phyloP scores from a whole-genome alignment of 2,888 invertebrate genomes.

The Psylliodes chrysocephalus region DNA sequence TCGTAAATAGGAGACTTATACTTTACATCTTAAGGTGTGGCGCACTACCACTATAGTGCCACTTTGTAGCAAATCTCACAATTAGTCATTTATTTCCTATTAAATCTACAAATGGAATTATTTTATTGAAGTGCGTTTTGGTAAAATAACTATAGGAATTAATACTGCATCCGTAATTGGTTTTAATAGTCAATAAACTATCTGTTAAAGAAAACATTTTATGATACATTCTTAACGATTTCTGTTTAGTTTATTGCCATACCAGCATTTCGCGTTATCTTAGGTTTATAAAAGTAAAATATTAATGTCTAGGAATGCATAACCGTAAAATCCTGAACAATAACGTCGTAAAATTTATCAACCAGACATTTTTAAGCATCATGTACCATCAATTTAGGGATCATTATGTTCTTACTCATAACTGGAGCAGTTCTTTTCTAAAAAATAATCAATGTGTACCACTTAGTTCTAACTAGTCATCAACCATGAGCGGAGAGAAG shows the following conservation, averaged over 20 bases:
- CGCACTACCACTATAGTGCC: too few species aligned
- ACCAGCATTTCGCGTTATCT: not conserved
- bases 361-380: constrained; percentile 19
- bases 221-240: not conserved
- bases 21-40: too few species aligned
- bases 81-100: too few species aligned
- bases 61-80: too few species aligned
- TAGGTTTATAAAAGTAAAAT: constrained; percentile 3
- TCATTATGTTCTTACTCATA: constrained; percentile 18
- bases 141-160: too few species aligned
- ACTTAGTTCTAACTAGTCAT: constrained; percentile 14
- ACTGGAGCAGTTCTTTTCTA: constrained; percentile 17
- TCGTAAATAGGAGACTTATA: too few species aligned
- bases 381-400: constrained; percentile 16
- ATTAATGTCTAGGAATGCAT: constrained; percentile 15
- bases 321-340: constrained; percentile 10
- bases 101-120: too few species aligned
- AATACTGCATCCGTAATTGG: not conserved
- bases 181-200: not conserved
- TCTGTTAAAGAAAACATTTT: not conserved
- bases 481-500: constrained; percentile 1
- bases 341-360: constrained; percentile 23
- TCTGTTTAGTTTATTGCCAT: not conserved
- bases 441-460: constrained; percentile 19
- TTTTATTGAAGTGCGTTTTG: too few species aligned